Evolutionary conservation across 2,113 vertebrate genomes (phyloP), one percentile per base, ranked within the genome.

Genomic region (Cyanoliseus patagonus): DNA sequence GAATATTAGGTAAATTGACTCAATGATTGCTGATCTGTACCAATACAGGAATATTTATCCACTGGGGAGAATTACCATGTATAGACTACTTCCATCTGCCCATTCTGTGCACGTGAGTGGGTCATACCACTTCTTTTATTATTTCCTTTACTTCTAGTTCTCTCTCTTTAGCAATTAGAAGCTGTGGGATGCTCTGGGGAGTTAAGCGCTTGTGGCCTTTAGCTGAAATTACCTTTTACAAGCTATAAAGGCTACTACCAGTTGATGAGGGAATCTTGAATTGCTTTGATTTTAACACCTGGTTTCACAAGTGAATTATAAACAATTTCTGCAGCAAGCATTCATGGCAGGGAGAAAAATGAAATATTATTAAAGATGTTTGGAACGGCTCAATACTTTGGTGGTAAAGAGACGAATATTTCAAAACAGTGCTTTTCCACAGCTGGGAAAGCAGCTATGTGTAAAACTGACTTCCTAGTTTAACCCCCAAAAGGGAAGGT

Each of bases 361-460:
- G 3, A 70, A 83, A 52, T 86, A 88, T 79, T 95, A 70, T 68
- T 96, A 81, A 94, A 77, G 89, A 49, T 86, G 18, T 88, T 95
- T 97, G 81, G 81, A 90, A 57, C 63, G 57, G n/a, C 80, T 92
- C 18, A 31, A 18, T 86, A 89, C 51, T 82, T 93, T 75, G 13
- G 70, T 62, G 49, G 24, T 63, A 33, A 47, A 87, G 83, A 79
- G 49, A 39, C 30, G 73, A 83, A 12, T 61, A 55, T 83, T 92
- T 92, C 27, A 92, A 86, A 89, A 51, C 44, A 92, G 33, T 75
- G 59, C 25, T 96, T 94, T 81, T 94, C 75, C 95, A 70, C 67
- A 95, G n/a, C 91, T 97, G 75, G 86, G 78, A 96, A 96, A 96
- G 47, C 78, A 91, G 53, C 78, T 91, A 31, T 28, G 14, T 67